Evolutionary conservation across 1,140 invertebrate species (phyloP).

Genomic region (Leptopilina boulardi): DNA sequence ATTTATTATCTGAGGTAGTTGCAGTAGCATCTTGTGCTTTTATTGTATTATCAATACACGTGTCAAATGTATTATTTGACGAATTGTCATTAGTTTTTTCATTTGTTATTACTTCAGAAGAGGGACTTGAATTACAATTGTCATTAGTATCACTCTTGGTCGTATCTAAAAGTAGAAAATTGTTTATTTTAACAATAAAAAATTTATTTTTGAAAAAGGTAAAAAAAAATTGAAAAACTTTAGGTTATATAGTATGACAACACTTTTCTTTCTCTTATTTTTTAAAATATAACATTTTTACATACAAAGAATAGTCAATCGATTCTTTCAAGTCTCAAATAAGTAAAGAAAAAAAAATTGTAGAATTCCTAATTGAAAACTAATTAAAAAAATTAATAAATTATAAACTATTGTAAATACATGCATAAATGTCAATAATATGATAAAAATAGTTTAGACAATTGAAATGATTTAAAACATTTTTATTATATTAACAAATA

Average conservation of each 20-base stretch:
- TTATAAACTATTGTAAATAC: background rate
- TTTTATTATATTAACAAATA: background rate
- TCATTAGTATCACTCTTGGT: constrained; percentile 67
- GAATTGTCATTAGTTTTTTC: constrained; percentile 55
- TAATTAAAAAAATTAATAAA: background rate
- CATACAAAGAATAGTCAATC: too few relatives aligned
- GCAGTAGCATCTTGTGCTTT: constrained; percentile 43
- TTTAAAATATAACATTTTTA: too few relatives aligned
- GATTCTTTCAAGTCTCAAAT: background rate
- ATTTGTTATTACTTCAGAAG: constrained; percentile 62
- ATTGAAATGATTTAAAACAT: background rate
- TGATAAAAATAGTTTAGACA: background rate
- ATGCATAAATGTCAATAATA: background rate
- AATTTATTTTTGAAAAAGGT: background rate
- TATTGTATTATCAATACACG: constrained; percentile 49
- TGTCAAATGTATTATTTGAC: constrained; percentile 46
- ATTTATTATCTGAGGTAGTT: constrained; percentile 51
- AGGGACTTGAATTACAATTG: constrained; percentile 59
- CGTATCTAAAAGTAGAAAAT: constrained; percentile 60
- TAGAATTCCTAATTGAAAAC: background rate
- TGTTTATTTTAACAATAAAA: too few relatives aligned
- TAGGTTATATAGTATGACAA: too few relatives aligned
- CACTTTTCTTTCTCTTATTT: too few relatives aligned
- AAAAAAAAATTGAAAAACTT: too few relatives aligned
- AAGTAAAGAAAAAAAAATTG: background rate